Conservation (phyloP, 2,888 invertebrate genomes). For the Exephanes ischioxanthus region DNA sequence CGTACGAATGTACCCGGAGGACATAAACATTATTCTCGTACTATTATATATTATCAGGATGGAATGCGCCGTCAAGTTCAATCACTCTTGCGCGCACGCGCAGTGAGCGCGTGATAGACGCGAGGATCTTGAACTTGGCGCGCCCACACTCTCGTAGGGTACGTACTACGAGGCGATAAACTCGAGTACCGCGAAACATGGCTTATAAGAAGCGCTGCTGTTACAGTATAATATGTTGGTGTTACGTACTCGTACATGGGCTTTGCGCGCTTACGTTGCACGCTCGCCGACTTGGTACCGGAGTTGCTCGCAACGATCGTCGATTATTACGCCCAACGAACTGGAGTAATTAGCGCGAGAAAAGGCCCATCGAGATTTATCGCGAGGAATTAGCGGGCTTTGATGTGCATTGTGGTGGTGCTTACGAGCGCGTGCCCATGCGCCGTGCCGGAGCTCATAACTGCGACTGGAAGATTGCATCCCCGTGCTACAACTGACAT, state of each 20-base stretch:
- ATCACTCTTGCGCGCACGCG: slow-evolving; percentile 1
- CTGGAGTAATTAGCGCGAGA: slow-evolving; percentile 73
- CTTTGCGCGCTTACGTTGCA: slow-evolving; percentile 50
- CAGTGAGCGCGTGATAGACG: background rate
- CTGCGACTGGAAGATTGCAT: background rate
- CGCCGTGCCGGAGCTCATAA: slow-evolving; percentile 54
- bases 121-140: slow-evolving; percentile 44
- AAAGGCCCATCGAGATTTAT: slow-evolving; percentile 81
- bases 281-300: background rate
- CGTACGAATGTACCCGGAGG: too few relatives aligned
- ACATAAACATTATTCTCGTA: too few relatives aligned
- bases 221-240: slow-evolving; percentile 2
- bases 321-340: slow-evolving; percentile 72
- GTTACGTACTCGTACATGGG: slow-evolving; percentile 42
- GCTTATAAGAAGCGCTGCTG: background rate
- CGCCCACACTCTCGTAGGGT: slow-evolving; percentile 14
- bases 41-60: background rate
- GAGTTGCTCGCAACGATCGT: slow-evolving; percentile 16
- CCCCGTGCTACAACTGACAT: background rate
- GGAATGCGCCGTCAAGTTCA: slow-evolving; percentile 1
- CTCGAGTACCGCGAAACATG: background rate
- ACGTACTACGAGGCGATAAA: background rate
- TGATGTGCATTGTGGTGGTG: slow-evolving; percentile 39
- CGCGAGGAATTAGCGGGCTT: slow-evolving; percentile 74
- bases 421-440: slow-evolving; percentile 55